phyloP scores from a whole-genome alignment of 2,888 invertebrate species.

The Dysmachus trigonus region DNA sequence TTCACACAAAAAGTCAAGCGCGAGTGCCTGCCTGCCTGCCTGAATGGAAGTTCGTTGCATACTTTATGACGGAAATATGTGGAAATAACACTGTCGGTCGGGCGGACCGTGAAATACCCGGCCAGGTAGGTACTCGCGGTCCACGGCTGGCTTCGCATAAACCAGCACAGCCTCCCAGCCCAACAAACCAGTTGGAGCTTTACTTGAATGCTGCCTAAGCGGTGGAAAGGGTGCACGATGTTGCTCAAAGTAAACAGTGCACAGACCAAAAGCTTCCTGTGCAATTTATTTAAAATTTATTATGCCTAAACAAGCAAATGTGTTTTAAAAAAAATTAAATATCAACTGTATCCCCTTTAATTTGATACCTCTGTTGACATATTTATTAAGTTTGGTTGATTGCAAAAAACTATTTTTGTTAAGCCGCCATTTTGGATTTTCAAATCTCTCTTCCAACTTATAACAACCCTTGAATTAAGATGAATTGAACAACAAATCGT shows the following conservation, averaged over 20 bases:
- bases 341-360: no score
- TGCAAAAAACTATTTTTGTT: no score
- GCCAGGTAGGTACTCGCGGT: background rate
- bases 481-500: no score
- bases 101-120: background rate
- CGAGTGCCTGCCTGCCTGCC: background rate
- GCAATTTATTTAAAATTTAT: no score
- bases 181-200: background rate
- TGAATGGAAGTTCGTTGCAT: background rate
- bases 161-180: background rate
- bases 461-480: no score
- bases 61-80: slow-evolving; percentile 26
- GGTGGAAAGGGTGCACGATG: background rate
- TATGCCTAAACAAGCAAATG: no score
- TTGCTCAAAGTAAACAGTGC: background rate
- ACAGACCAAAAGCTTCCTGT: background rate
- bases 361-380: no score
- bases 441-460: no score
- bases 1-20: slow-evolving; percentile 14
- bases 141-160: background rate
- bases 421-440: no score
- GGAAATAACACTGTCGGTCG: background rate
- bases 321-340: no score
- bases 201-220: background rate
- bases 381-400: no score